phyloP scores from a whole-genome alignment of 64 coral and sea anemone species.

The Pocillopora verrucosa region DNA sequence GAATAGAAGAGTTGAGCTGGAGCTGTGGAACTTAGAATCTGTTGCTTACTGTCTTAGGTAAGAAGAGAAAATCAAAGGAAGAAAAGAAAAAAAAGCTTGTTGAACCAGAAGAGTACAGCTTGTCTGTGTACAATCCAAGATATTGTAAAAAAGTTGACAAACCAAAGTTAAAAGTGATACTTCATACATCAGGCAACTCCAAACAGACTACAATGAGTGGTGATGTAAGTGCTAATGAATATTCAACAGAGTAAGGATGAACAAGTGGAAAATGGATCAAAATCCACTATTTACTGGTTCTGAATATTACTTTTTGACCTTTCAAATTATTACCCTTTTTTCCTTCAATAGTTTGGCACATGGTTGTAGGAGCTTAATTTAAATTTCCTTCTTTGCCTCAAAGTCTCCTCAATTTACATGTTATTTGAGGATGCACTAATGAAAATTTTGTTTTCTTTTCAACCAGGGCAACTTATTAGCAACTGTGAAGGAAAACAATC shows the following conservation, averaged over 20 bases:
- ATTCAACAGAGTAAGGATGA: no score
- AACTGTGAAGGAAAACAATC: neutral
- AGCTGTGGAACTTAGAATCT: no score
- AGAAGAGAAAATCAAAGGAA: neutral
- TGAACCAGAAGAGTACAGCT: neutral
- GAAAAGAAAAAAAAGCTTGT: neutral
- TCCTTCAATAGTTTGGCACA: neutral
- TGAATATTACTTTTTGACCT: neutral
- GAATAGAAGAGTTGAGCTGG: no score
- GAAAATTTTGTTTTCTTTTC: neutral
- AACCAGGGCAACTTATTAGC: constrained; percentile 21
- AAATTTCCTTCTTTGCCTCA: no score
- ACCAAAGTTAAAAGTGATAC: neutral
- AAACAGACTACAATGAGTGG: constrained; percentile 44
- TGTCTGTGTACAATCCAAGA: constrained; percentile 16
- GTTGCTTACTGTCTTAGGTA: no score
- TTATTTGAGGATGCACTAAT: neutral
- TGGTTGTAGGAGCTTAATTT: no score
- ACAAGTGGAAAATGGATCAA: no score
- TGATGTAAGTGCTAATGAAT: neutral
- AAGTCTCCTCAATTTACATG: neutral
- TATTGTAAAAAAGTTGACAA: neutral
- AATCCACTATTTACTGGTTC: no score
- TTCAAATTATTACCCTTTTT: neutral
- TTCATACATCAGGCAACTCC: constrained; percentile 18